A percentile compares a stretch with the other conserved stretches of the same genome.
These are phyloP conservation scores for Pyrrhosoma nymphula DNA, from an alignment of 2,888 invertebrate genomes.

Conservation along the genomic window DNA sequence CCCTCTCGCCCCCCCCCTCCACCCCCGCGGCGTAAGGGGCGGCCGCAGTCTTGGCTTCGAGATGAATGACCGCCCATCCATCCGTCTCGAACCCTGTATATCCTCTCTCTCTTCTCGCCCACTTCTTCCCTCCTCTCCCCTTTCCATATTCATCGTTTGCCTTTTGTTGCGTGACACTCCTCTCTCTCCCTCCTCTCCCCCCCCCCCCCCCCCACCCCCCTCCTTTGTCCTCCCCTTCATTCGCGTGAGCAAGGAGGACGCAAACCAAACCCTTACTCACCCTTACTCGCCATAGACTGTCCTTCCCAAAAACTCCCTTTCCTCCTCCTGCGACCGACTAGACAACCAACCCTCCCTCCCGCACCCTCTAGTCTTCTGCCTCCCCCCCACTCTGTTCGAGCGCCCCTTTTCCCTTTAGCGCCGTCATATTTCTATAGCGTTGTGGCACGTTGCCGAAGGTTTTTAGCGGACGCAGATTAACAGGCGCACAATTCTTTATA, in stretches of 20 bases:
- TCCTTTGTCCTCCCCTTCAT: too few species aligned
- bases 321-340: not conserved
- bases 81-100: conserved; percentile 33
- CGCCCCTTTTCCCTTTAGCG: not conserved
- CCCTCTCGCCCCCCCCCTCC: not conserved
- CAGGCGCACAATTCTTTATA: conserved; percentile 45
- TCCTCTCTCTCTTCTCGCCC: not conserved
- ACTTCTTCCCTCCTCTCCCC: not conserved
- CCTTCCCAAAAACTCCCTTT: not conserved
- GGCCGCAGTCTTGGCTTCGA: conserved; percentile 43
- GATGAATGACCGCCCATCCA: conserved; percentile 56
- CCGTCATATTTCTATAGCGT: conserved; percentile 51
- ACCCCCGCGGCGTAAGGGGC: not conserved
- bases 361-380: not conserved
- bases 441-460: conserved; percentile 46
- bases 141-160: not conserved
- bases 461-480: conserved; percentile 56
- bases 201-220: not conserved
- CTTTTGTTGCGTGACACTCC: conserved; percentile 59
- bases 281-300: not conserved
- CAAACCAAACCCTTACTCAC: not conserved
- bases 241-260: too few species aligned
- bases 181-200: not conserved
- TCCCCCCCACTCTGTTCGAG: not conserved
- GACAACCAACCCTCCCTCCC: not conserved